Percentiles rank a stretch among this genome's conserved stretches.
Evolutionary conservation across 1,140 invertebrate species (phyloP).

Genomic region (Anadara kagoshimensis): DNA sequence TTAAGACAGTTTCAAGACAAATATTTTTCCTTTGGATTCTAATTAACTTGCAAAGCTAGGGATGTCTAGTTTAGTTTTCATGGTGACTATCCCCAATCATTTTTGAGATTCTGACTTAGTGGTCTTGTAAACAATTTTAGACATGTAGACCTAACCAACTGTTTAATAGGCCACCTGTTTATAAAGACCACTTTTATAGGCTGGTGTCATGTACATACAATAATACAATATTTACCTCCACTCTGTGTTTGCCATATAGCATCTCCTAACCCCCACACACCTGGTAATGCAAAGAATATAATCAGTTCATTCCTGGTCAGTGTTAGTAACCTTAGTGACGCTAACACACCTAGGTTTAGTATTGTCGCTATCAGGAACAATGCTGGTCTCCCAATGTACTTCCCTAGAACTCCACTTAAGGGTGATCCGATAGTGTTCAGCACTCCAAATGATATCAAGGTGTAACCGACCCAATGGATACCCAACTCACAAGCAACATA

Average conservation of each 20-base stretch:
- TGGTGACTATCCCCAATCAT: too few relatives aligned
- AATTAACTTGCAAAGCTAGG: too few relatives aligned
- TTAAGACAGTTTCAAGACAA: too few relatives aligned
- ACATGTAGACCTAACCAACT: too few relatives aligned
- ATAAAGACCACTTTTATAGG: too few relatives aligned
- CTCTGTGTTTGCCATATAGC: conserved; percentile 98
- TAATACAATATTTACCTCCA: conserved; percentile 81
- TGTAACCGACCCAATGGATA: conserved; percentile 92
- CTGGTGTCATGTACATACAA: neutral
- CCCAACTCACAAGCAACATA: conserved; percentile 94
- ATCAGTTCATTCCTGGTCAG: conserved; percentile 83
- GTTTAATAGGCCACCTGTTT: too few relatives aligned
- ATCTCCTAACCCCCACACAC: conserved; percentile 94
- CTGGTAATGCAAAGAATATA: conserved; percentile 92
- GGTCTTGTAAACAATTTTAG: too few relatives aligned
- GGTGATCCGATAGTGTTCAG: conserved; percentile 92
- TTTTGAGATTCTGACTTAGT: too few relatives aligned
- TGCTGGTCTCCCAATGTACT: conserved; percentile 89
- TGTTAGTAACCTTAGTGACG: conserved; percentile 80
- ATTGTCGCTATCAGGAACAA: conserved; percentile 82
- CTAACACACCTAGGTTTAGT: conserved; percentile 45
- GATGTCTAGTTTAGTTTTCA: too few relatives aligned
- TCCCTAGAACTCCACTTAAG: conserved; percentile 92
- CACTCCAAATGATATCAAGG: conserved; percentile 96
- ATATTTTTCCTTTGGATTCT: too few relatives aligned